Percentiles rank a stretch among this genome's conserved stretches.
phyloP scores from a whole-genome alignment of 1,140 invertebrate species.

The Ctenoplectra terminalis region DNA sequence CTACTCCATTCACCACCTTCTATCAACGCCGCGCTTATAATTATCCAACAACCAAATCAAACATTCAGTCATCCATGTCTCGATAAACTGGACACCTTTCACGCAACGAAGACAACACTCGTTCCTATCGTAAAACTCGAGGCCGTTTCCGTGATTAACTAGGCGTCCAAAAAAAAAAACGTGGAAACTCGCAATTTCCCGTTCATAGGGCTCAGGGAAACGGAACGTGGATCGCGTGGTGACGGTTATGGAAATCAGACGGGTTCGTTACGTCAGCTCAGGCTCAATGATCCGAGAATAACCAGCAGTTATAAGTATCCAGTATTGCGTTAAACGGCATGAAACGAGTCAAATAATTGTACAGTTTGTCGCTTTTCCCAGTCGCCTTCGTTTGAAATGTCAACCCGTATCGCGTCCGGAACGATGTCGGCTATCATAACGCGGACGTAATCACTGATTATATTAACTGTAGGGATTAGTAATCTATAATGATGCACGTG shows the following conservation, averaged over 20 bases:
- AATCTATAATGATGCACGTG: neutral
- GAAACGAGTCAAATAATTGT: constrained; percentile 19
- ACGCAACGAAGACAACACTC: no score
- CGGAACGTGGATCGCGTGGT: neutral
- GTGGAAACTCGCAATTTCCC: constrained; percentile 11
- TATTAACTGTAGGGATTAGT: neutral
- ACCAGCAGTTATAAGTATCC: constrained; percentile 22
- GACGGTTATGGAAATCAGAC: constrained; percentile 40
- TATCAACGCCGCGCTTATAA: neutral
- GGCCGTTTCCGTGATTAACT: constrained; percentile 5
- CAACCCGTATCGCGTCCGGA: neutral
- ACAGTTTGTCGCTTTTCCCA: neutral
- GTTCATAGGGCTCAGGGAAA: neutral
- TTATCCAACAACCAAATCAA: no score
- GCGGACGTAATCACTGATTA: neutral
- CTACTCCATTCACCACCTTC: no score
- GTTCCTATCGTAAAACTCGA: neutral
- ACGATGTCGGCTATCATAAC: neutral
- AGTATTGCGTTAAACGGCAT: constrained; percentile 18
- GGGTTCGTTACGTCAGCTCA: constrained; percentile 36
- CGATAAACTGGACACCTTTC: neutral
- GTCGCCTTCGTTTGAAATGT: constrained; percentile 17
- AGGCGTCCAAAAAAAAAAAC: neutral
- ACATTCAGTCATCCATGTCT: no score
- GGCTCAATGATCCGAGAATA: constrained; percentile 35